A percentile compares a stretch with the other conserved stretches of the same genome.
Evolutionary conservation across 2,113 vertebrate genomes (phyloP).

Genomic region (Sakesphorus luctuosus): DNA sequence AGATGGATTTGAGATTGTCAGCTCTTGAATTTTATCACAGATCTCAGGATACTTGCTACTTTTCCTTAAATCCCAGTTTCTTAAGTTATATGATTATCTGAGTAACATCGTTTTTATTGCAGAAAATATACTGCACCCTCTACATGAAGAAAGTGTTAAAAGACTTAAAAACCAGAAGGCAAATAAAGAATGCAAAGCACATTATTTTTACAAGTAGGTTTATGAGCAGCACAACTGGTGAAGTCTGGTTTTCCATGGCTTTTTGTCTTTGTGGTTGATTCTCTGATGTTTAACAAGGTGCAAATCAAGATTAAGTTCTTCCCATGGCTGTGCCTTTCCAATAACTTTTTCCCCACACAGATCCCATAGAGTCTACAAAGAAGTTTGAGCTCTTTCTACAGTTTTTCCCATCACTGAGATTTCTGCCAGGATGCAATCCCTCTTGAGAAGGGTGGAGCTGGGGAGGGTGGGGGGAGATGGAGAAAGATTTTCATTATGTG

Average conservation of each 20-base stretch:
- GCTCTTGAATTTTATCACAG: neutral
- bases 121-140: neutral
- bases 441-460: neutral
- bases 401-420: neutral
- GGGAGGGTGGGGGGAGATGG: no score
- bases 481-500: neutral
- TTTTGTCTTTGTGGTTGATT: neutral
- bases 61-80: neutral
- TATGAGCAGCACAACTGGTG: neutral
- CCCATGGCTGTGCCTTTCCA: neutral
- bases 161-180: neutral
- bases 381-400: neutral
- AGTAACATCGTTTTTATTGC: neutral
- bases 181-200: neutral
- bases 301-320: neutral
- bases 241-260: neutral
- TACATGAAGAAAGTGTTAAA: neutral
- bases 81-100: neutral
- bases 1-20: neutral
- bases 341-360: neutral
- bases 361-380: neutral
- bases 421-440: neutral
- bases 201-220: slow-evolving; percentile 13
- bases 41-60: neutral
- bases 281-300: slow-evolving; percentile 49